phyloP scores from a whole-genome alignment of 1,140 invertebrate species.

The Oedothorax gibbosus region DNA sequence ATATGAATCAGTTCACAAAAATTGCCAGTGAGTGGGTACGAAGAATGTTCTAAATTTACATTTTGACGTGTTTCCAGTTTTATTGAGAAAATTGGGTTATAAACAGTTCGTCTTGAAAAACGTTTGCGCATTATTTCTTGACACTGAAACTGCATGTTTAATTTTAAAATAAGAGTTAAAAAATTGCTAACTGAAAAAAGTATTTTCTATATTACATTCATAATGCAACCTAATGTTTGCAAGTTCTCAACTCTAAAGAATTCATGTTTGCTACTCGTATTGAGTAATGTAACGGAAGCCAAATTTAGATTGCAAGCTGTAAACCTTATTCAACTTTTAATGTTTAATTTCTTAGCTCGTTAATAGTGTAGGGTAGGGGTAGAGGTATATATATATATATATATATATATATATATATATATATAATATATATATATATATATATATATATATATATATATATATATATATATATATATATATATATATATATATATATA shows the following conservation, averaged over 20 bases:
- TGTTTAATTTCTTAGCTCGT: too few species aligned
- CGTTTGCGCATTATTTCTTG: too few species aligned
- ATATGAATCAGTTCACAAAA: conserved; percentile 16
- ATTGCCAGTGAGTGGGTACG: conserved; percentile 23
- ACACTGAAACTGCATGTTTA: too few species aligned
- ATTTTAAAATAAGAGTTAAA: too few species aligned
- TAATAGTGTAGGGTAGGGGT: not conserved
- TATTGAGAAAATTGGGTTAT: conserved; percentile 31
- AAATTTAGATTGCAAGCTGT: too few species aligned
- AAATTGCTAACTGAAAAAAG: too few species aligned
- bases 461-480: not conserved
- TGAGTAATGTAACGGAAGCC: too few species aligned
- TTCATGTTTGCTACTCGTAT: too few species aligned
- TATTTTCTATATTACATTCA: too few species aligned
- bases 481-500: not conserved
- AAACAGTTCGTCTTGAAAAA: conserved; percentile 10
- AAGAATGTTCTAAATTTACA: conserved; percentile 48
- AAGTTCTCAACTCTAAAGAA: too few species aligned
- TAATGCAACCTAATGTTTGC: too few species aligned
- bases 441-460: not conserved
- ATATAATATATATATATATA: not conserved
- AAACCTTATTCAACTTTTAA: too few species aligned
- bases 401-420: not conserved
- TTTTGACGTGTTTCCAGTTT: conserved; percentile 48
- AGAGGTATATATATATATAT: not conserved